Evolutionary conservation across 2,797 vertebrate species (phyloP), one percentile per base, ranked within the genome.

Genomic region (Craterocephalus amniculus): DNA sequence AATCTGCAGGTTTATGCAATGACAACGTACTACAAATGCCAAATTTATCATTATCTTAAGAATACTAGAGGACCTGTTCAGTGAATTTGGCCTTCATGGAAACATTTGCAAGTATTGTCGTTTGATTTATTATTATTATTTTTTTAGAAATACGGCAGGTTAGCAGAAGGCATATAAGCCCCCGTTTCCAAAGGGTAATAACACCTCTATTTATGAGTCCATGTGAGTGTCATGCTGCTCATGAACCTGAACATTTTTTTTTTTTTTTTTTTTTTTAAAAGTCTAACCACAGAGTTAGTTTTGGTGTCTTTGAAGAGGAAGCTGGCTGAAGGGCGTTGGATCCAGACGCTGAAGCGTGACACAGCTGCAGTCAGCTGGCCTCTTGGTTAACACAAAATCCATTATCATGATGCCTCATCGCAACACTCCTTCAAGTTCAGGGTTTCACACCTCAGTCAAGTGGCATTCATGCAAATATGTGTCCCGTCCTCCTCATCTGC

Each of bases 401-500:
- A 81, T 70, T 71, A 57, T 70, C 68, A 22, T 84, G 84, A 86
- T 74, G 72, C 40, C 78, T 83, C 74, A 58, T 40, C 52, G 74
- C 58, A 72, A 61, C 62, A 66, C 78, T 83, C 60, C 60, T 71
- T 78, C 26, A 6, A 34, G 60, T 57, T 67, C 66, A 72, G 63
- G 43, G 27, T 52, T 73, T 84, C 71, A 70, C 81, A 81, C 83
- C 82, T 68, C 29, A 70, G 72, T 70, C 76, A 63, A 43, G 65
- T 65, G 62, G 58, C 62, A 45, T 61, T 65, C 72, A 71, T 60
- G 60, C 63, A 76, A 87, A 87, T 80, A 81, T 71, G 69, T 38
- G 38, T 31, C 65, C 40, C 4, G 63, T 67, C 69, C 70, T 78
- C 67, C 69, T 85, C 83, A 76, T 89, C 83, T 83, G 82, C 89